phyloP scores from a whole-genome alignment of 2,888 invertebrate genomes.

The Drosophila meridionalis region DNA sequence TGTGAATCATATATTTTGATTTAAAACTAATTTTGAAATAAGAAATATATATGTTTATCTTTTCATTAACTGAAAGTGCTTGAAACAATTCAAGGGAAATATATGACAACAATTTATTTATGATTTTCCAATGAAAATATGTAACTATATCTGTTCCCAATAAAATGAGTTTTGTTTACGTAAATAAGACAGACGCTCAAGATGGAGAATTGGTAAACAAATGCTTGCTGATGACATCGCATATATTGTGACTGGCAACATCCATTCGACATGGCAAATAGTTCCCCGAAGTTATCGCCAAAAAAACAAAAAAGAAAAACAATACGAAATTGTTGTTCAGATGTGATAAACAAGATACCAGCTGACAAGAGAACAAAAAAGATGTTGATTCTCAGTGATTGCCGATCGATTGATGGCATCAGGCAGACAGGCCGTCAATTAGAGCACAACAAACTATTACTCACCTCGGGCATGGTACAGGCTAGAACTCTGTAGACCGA shows the following conservation, averaged over 20 bases:
- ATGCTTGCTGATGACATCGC: slow-evolving; percentile 31
- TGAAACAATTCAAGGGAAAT: background rate
- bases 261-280: slow-evolving; percentile 30
- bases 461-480: slow-evolving; percentile 35
- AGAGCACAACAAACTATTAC: slow-evolving; percentile 41
- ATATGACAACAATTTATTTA: slow-evolving; percentile 8
- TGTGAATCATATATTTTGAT: background rate
- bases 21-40: background rate
- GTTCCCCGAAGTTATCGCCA: slow-evolving; percentile 51
- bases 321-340: slow-evolving; percentile 25
- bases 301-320: slow-evolving; percentile 6
- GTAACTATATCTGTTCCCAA: slow-evolving; percentile 24
- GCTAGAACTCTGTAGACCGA: slow-evolving; percentile 55
- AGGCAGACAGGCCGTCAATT: slow-evolving; percentile 30
- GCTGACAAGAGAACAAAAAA: slow-evolving; percentile 27
- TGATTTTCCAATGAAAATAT: slow-evolving; percentile 25
- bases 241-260: slow-evolving; percentile 29
- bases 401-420: slow-evolving; percentile 33
- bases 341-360: slow-evolving; percentile 62
- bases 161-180: slow-evolving; percentile 39
- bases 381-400: slow-evolving; percentile 35
- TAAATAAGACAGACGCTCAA: slow-evolving; percentile 19
- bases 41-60: slow-evolving; percentile 9
- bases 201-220: slow-evolving; percentile 35
- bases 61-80: slow-evolving; percentile 36